These are phyloP conservation scores for Cyrtonyx montezumae DNA, from an alignment of 2,113 vertebrate species.

Conservation along the genomic window DNA sequence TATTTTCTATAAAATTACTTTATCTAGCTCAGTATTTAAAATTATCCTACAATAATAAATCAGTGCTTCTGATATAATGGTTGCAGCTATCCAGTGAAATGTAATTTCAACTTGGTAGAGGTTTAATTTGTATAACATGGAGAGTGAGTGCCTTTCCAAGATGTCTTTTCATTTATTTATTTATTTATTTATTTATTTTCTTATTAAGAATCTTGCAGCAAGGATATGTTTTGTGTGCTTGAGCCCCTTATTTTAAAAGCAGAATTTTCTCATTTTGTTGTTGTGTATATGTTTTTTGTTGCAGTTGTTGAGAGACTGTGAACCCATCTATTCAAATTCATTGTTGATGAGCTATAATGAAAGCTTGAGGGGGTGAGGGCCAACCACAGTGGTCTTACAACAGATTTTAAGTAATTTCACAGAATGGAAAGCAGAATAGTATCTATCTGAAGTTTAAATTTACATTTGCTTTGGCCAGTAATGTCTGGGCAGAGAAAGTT, in stretches of 20 bases:
- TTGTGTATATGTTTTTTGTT: neutral
- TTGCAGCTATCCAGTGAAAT: neutral
- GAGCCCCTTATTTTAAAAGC: neutral
- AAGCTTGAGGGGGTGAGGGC: neutral
- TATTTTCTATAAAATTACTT: neutral
- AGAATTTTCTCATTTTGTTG: neutral
- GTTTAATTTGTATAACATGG: constrained; percentile 14
- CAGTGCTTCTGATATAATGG: neutral
- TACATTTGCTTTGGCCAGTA: neutral
- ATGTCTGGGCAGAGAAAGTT: neutral
- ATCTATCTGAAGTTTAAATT: neutral
- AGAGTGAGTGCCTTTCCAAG: neutral
- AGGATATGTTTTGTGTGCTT: neutral
- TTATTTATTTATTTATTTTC: neutral
- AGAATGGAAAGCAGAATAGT: neutral
- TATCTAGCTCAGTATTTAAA: neutral
- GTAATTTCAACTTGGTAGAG: neutral
- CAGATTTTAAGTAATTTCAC: neutral
- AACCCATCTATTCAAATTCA: neutral
- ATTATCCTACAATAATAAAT: neutral
- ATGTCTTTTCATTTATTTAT: neutral
- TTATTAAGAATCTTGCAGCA: neutral
- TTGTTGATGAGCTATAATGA: neutral
- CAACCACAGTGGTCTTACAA: neutral
- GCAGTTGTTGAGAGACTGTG: neutral